Conservation (phyloP, 2,797 vertebrate species). For the Naso thynnoides region DNA sequence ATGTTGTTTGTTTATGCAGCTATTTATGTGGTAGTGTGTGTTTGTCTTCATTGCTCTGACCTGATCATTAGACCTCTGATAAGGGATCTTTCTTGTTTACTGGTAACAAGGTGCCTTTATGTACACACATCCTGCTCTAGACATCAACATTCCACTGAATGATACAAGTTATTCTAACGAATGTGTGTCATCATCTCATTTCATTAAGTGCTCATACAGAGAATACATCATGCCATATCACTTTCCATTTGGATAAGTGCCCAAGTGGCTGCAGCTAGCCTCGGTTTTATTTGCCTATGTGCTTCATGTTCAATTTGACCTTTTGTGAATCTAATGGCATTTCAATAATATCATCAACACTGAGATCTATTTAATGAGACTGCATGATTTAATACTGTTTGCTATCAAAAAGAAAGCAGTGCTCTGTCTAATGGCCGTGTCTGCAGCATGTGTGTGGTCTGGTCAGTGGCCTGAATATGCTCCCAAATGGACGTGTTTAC, state of each 20-base stretch:
- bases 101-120: slow-evolving; percentile 50
- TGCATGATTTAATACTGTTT: slow-evolving; percentile 47
- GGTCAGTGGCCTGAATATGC: slow-evolving; percentile 4
- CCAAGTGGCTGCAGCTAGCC: slow-evolving; percentile 26
- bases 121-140: neutral
- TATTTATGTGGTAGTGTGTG: neutral
- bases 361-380: slow-evolving; percentile 40
- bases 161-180: slow-evolving; percentile 43
- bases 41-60: slow-evolving; percentile 8
- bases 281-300: slow-evolving; percentile 51
- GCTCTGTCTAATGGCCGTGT: slow-evolving; percentile 10
- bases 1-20: neutral
- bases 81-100: slow-evolving; percentile 20
- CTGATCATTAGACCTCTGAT: slow-evolving; percentile 26
- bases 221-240: slow-evolving; percentile 51
- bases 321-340: slow-evolving; percentile 53
- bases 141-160: slow-evolving; percentile 28
- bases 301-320: slow-evolving; percentile 49
- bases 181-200: slow-evolving; percentile 53
- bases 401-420: slow-evolving; percentile 27
- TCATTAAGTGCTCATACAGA: slow-evolving; percentile 58
- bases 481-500: no score
- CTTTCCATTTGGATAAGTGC: slow-evolving; percentile 64
- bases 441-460: slow-evolving; percentile 47
- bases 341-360: slow-evolving; percentile 60